Percentiles rank a stretch among this genome's conserved stretches.
These are phyloP conservation scores for Phymastichus coffea DNA, from an alignment of 1,140 invertebrate genomes.

Conservation along the genomic window DNA sequence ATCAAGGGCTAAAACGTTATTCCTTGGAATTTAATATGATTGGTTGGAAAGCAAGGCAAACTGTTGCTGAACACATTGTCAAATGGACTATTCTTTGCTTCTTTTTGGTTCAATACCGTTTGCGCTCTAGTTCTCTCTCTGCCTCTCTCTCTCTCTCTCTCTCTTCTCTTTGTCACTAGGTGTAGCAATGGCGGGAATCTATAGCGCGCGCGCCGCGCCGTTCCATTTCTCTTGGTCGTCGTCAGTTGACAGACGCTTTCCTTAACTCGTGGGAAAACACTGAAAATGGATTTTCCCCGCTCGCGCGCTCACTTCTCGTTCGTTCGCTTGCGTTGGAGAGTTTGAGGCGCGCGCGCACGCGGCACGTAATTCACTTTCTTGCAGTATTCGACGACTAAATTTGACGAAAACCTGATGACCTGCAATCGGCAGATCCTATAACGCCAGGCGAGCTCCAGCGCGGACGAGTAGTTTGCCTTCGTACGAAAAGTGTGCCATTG, in stretches of 20 bases:
- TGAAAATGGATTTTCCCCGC: conserved; percentile 33
- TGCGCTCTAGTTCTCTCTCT: too few relatives aligned
- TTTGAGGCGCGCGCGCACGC: not conserved
- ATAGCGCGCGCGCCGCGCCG: conserved; percentile 4
- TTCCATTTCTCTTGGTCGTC: conserved; percentile 28
- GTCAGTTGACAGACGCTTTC: conserved; percentile 33
- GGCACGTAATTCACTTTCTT: conserved; percentile 3
- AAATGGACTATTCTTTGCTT: too few relatives aligned
- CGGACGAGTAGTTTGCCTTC: too few relatives aligned
- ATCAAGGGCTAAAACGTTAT: too few relatives aligned
- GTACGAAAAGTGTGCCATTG: too few relatives aligned
- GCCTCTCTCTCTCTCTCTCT: not conserved
- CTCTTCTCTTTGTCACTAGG: conserved; percentile 6
- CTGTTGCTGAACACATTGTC: conserved; percentile 34
- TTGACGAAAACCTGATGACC: conserved; percentile 5
- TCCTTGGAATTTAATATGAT: too few relatives aligned
- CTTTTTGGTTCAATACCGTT: too few relatives aligned
- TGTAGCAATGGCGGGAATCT: too few relatives aligned
- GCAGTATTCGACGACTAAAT: conserved; percentile 8
- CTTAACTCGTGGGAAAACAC: conserved; percentile 34
- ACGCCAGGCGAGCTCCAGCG: not conserved
- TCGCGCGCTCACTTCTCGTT: not conserved
- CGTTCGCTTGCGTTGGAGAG: not conserved
- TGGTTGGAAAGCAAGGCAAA: conserved; percentile 20
- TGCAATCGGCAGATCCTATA: not conserved